These are phyloP conservation scores for Troilus luridus DNA, from an alignment of 2,888 invertebrate genomes.

Conservation along the genomic window DNA sequence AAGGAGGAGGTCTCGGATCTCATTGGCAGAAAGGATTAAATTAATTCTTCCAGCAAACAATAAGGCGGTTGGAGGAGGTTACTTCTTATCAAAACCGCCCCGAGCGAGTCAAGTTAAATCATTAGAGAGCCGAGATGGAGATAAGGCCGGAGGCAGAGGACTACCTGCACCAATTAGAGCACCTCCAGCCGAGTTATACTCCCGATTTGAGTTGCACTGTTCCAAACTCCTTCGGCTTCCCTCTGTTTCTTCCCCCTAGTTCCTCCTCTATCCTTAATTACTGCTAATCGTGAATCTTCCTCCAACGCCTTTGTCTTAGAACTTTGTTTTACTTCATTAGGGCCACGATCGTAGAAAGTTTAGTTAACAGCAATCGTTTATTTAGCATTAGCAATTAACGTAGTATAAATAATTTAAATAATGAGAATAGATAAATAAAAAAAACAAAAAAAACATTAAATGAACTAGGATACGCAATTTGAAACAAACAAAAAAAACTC, in stretches of 20 bases:
- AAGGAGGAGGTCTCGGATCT: neutral
- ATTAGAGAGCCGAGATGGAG: conserved; percentile 10
- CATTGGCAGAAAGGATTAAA: conserved; percentile 9
- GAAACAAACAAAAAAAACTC: no score
- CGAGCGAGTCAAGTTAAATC: conserved; percentile 36
- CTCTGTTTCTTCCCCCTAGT: conserved; percentile 10
- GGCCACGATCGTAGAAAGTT: neutral
- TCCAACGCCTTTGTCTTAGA: neutral
- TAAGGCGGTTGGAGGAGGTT: conserved; percentile 11
- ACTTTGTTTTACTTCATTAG: conserved; percentile 29
- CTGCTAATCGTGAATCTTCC: conserved; percentile 14
- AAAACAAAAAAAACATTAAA: no score
- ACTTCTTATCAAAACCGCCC: conserved; percentile 49
- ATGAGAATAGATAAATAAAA: no score
- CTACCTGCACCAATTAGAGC: neutral
- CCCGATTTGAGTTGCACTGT: conserved; percentile 10
- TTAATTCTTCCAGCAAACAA: conserved; percentile 34
- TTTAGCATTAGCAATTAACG: neutral
- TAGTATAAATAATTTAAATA: neutral
- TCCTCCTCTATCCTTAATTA: conserved; percentile 31
- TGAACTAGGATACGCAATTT: no score
- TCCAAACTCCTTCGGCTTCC: conserved; percentile 12
- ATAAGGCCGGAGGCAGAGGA: neutral
- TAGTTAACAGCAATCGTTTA: neutral
- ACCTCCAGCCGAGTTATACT: neutral